phyloP scores from a whole-genome alignment of 2,888 invertebrate species.

The Caenorhabditis macrosperma region DNA sequence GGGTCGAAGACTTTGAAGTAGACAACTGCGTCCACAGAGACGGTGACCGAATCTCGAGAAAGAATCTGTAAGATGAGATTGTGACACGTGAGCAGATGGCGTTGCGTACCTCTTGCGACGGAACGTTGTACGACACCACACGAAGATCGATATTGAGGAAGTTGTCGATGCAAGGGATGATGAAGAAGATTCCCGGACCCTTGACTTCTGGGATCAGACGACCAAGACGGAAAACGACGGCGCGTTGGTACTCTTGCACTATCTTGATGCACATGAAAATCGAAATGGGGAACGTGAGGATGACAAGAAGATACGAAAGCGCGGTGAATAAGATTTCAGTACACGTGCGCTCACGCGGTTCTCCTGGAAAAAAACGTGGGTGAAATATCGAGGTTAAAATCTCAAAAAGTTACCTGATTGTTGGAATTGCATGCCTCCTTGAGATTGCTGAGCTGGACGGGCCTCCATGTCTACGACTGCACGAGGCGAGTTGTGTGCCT shows the following conservation, averaged over 20 bases:
- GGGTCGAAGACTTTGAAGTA: conserved; percentile 62
- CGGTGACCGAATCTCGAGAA: conserved; percentile 60
- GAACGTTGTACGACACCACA: conserved; percentile 95
- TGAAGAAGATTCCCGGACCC: conserved; percentile 85
- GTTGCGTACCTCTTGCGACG: conserved; percentile 91
- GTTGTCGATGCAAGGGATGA: conserved; percentile 84
- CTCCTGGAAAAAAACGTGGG: conserved; percentile 4
- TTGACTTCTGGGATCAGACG: conserved; percentile 86
- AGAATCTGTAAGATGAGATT: conserved; percentile 44
- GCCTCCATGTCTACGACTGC: not conserved
- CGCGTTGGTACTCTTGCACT: conserved; percentile 85
- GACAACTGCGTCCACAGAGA: conserved; percentile 62
- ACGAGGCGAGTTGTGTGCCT: not conserved
- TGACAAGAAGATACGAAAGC: conserved; percentile 66
- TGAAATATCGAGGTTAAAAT: not conserved
- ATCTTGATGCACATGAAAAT: conserved; percentile 76
- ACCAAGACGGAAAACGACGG: conserved; percentile 90
- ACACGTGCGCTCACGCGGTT: conserved; percentile 16
- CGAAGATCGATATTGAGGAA: conserved; percentile 89
- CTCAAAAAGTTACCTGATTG: not conserved
- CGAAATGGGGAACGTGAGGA: conserved; percentile 75
- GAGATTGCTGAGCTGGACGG: not conserved
- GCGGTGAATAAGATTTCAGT: conserved; percentile 51
- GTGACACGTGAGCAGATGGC: not conserved
- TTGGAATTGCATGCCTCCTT: conserved; percentile 9